phyloP scores from a whole-genome alignment of 2,888 invertebrate species.

The Calameuta idolon region DNA sequence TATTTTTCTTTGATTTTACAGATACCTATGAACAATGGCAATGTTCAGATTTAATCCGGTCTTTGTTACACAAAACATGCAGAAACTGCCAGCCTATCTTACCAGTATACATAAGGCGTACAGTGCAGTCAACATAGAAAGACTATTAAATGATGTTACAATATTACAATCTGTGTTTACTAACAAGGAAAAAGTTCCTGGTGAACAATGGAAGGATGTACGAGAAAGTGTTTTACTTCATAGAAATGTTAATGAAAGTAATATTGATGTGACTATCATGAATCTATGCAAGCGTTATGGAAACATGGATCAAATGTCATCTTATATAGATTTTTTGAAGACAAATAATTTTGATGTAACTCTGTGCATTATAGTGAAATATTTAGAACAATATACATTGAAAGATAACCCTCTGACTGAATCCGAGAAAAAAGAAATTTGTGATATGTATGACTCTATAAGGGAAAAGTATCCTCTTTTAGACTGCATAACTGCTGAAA shows the following conservation, averaged over 20 bases:
- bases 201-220: slow-evolving; percentile 62
- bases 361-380: slow-evolving; percentile 72
- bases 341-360: slow-evolving; percentile 68
- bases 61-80: not conserved
- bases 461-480: slow-evolving; percentile 71
- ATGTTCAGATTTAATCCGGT: not conserved
- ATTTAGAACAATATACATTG: slow-evolving; percentile 71
- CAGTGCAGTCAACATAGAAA: not conserved
- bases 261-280: slow-evolving; percentile 74
- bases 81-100: not conserved
- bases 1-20: not conserved
- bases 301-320: slow-evolving; percentile 69
- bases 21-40: not conserved
- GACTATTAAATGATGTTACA: not conserved
- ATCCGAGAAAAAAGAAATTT: slow-evolving; percentile 70
- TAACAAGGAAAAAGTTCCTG: not conserved
- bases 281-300: slow-evolving; percentile 68
- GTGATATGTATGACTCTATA: slow-evolving; percentile 68
- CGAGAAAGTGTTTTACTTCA: slow-evolving; percentile 64
- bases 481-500: slow-evolving; percentile 73
- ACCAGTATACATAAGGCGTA: not conserved
- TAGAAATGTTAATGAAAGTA: slow-evolving; percentile 64
- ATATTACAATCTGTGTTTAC: not conserved
- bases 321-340: slow-evolving; percentile 72
- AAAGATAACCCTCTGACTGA: slow-evolving; percentile 61